Conservation (phyloP, 2,797 vertebrate genomes). For the Pangasius krempfi region DNA sequence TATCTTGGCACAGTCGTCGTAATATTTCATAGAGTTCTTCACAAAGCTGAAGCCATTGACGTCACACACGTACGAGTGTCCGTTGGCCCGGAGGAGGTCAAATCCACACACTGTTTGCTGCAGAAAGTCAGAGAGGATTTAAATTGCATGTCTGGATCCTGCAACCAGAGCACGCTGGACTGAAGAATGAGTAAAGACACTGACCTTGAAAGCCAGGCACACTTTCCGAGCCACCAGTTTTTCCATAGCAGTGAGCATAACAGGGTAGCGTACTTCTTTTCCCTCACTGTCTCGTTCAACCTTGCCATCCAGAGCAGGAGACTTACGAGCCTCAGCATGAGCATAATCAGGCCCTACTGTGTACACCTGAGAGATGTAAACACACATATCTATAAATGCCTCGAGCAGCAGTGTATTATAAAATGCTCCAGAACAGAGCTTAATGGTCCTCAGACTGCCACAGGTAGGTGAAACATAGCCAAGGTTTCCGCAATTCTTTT, state of each 20-base stretch:
- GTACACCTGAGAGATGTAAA: conserved; percentile 82
- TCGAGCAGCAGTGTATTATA: not conserved
- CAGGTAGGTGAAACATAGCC: not conserved
- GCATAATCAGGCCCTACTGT: conserved; percentile 98
- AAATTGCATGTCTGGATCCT: not conserved
- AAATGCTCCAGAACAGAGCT: not conserved
- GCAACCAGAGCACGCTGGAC: not conserved
- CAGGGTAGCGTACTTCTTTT: conserved; percentile 97
- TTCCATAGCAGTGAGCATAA: conserved; percentile 99
- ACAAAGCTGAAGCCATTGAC: conserved; percentile 99
- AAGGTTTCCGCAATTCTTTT: not conserved
- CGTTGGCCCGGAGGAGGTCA: conserved; percentile 94
- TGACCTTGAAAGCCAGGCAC: conserved; percentile 95
- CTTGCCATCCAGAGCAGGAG: conserved; percentile 95
- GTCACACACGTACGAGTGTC: conserved; percentile 96
- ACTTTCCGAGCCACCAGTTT: conserved; percentile 97
- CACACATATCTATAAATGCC: not conserved
- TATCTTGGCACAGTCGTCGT: conserved; percentile 99
- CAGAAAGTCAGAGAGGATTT: conserved; percentile 15
- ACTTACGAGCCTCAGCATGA: conserved; percentile 96
- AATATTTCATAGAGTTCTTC: conserved; percentile 99
- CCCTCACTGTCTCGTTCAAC: conserved; percentile 97
- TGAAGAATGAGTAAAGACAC: not conserved
- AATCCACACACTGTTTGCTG: conserved; percentile 99
- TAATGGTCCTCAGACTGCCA: too few relatives aligned